Evolutionary conservation across 2,888 invertebrate species (phyloP).

Genomic region (Scaptomyza tumidula): DNA sequence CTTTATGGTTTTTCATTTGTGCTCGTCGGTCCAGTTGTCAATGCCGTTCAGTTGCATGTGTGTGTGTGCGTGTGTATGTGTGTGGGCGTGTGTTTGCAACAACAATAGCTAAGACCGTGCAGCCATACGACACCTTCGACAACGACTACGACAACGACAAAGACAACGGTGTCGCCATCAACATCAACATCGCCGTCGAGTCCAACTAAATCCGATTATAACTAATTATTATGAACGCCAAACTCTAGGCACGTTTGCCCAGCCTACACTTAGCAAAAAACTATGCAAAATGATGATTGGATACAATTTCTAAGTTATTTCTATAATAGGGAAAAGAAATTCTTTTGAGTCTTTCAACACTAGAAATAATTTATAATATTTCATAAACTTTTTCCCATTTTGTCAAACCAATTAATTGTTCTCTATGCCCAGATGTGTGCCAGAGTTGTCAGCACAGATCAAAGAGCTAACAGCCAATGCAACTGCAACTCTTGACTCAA

Average conservation of each 20-base stretch:
- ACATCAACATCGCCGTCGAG: slow-evolving; percentile 22
- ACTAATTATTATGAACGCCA: slow-evolving; percentile 79
- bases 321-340: not conserved
- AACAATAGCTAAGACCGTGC: slow-evolving; percentile 24
- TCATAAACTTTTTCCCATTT: not conserved
- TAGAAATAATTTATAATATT: not conserved
- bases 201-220: slow-evolving; percentile 80
- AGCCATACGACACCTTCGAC: slow-evolving; percentile 57
- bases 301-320: not conserved
- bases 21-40: slow-evolving; percentile 51
- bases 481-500: slow-evolving; percentile 12
- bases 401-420: not conserved
- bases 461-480: slow-evolving; percentile 1
- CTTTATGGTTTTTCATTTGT: slow-evolving; percentile 62
- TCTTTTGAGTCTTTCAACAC: too few relatives aligned
- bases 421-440: not conserved
- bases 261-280: slow-evolving; percentile 4
- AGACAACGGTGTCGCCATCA: slow-evolving; percentile 21
- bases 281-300: not conserved
- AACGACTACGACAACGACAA: slow-evolving; percentile 31
- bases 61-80: slow-evolving; percentile 22
- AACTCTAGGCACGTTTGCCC: slow-evolving; percentile 31
- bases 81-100: slow-evolving; percentile 42
- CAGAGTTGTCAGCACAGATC: slow-evolving; percentile 41
- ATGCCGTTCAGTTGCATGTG: slow-evolving; percentile 28